A percentile compares a stretch with the other conserved stretches of the same genome.
These are phyloP conservation scores for Fragum fragum DNA, from an alignment of 2,888 invertebrate genomes.

Conservation along the genomic window DNA sequence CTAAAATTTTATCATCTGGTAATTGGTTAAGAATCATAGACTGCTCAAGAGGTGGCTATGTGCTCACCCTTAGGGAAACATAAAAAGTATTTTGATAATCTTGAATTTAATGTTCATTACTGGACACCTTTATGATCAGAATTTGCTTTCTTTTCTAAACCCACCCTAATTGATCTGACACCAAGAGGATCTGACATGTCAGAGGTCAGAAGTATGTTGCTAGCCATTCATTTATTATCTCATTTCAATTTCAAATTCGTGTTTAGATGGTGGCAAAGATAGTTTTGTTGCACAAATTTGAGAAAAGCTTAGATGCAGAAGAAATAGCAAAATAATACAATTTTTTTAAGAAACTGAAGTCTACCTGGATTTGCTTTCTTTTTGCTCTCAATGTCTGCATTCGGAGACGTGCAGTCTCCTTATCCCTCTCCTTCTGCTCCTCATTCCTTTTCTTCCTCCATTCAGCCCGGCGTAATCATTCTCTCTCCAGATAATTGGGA, in stretches of 20 bases:
- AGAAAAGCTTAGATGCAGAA: constrained; percentile 1
- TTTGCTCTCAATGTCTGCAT: neutral
- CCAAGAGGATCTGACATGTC: constrained; percentile 3
- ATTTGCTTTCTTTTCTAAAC: neutral
- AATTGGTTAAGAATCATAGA: neutral
- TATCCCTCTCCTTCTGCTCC: constrained; percentile 6
- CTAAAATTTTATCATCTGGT: too few species aligned
- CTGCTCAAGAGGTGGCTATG: neutral
- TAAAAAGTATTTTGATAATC: constrained; percentile 3
- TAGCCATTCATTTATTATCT: constrained; percentile 1
- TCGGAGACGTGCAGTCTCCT: neutral
- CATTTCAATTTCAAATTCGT: neutral
- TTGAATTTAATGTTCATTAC: constrained; percentile 3
- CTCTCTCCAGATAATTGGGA: constrained; percentile 1
- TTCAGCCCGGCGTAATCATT: constrained; percentile 1
- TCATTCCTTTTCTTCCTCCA: neutral
- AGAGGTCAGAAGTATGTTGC: neutral
- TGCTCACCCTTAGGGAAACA: neutral
- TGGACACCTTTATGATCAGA: constrained; percentile 1
- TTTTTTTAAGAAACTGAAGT: neutral
- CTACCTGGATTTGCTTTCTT: constrained; percentile 3
- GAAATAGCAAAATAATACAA: neutral
- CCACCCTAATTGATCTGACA: neutral
- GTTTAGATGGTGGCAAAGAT: constrained; percentile 2
- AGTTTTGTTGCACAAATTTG: constrained; percentile 1